Conservation (phyloP, 2,797 vertebrate species). For the Clarias fuscus region DNA sequence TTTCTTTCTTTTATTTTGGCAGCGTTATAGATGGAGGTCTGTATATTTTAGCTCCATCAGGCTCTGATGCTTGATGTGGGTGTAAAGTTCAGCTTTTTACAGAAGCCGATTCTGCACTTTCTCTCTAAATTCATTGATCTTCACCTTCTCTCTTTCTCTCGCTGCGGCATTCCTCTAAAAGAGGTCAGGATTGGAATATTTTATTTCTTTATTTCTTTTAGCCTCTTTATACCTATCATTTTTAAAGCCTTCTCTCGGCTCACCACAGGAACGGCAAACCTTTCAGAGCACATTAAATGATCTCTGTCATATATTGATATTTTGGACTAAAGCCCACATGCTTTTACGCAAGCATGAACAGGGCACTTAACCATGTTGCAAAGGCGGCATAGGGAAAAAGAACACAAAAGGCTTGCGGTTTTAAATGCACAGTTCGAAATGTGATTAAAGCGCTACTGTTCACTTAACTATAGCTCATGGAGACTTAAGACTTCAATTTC, state of each 20-base stretch:
- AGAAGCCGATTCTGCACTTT: constrained; percentile 51
- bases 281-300: constrained; percentile 17
- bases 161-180: constrained; percentile 18
- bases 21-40: constrained; percentile 1
- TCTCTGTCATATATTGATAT: constrained; percentile 43
- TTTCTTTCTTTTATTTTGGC: constrained; percentile 22
- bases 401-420: constrained; percentile 32
- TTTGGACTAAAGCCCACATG: constrained; percentile 31
- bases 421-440: constrained; percentile 48
- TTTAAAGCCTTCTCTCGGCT: constrained; percentile 26
- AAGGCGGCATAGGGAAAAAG: background rate
- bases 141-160: constrained; percentile 5
- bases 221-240: constrained; percentile 29
- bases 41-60: constrained; percentile 23
- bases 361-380: constrained; percentile 36
- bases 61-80: constrained; percentile 30
- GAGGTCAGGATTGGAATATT: constrained; percentile 28
- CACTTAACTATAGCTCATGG: background rate
- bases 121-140: constrained; percentile 41
- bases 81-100: constrained; percentile 63
- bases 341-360: constrained; percentile 41
- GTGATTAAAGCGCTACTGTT: constrained; percentile 48
- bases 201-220: constrained; percentile 28
- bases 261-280: constrained; percentile 2
- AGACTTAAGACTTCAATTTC: background rate